A percentile compares a stretch with the other conserved stretches of the same genome.
These are phyloP conservation scores for Potamilus streckersoni DNA, from an alignment of 1,140 invertebrate genomes.

Conservation along the genomic window DNA sequence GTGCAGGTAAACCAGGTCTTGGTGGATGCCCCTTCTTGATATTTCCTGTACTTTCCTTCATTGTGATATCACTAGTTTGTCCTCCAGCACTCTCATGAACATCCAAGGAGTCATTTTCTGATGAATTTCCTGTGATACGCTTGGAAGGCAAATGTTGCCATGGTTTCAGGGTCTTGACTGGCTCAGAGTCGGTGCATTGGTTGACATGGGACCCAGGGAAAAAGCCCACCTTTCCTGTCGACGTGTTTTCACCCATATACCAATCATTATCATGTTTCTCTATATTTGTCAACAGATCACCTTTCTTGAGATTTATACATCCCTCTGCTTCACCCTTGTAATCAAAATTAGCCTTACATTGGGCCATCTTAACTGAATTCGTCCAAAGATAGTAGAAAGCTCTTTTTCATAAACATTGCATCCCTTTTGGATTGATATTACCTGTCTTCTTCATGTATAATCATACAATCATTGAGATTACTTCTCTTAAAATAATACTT, in stretches of 20 bases:
- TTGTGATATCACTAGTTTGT: not conserved
- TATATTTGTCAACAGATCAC: constrained; percentile 4
- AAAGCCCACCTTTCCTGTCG: constrained; percentile 1
- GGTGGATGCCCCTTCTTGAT: not conserved
- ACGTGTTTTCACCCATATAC: constrained; percentile 11
- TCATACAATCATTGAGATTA: no score
- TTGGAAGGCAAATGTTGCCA: not conserved
- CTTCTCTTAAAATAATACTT: no score
- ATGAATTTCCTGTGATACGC: not conserved
- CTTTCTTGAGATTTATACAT: constrained; percentile 3
- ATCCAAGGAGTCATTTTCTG: not conserved
- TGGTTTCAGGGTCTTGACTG: not conserved
- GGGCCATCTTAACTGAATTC: no score
- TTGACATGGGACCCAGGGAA: constrained; percentile 6
- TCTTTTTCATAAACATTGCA: no score
- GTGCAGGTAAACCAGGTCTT: constrained; percentile 9
- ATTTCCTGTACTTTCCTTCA: not conserved
- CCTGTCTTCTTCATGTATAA: no score
- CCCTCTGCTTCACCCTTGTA: constrained; percentile 3
- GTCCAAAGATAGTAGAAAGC: no score
- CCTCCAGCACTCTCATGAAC: not conserved
- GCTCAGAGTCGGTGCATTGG: not conserved
- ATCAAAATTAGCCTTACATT: not conserved
- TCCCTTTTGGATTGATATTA: no score
- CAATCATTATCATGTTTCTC: not conserved